phyloP scores from a whole-genome alignment of 1,140 invertebrate genomes.

The Brachionus rotundiformis region DNA sequence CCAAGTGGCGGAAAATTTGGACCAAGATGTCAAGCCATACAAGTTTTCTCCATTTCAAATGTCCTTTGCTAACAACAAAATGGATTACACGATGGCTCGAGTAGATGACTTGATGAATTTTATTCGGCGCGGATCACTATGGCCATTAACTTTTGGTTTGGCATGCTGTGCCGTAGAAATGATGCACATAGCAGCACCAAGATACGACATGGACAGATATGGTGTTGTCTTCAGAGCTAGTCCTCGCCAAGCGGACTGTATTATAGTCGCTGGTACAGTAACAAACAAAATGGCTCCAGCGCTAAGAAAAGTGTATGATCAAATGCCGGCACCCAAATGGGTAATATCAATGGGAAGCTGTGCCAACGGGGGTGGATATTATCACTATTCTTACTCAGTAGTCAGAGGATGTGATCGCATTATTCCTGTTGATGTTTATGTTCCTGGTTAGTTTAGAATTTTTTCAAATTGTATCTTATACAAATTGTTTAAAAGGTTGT shows the following conservation, averaged over 20 bases:
- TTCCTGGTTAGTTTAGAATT: slow-evolving; percentile 79
- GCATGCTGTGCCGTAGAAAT: slow-evolving; percentile 98
- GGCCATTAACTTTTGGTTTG: slow-evolving; percentile 93
- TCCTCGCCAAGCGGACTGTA: slow-evolving; percentile 84
- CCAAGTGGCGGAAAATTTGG: slow-evolving; percentile 6
- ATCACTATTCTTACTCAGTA: slow-evolving; percentile 97
- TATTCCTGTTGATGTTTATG: slow-evolving; percentile 97
- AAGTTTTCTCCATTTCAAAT: slow-evolving; percentile 46
- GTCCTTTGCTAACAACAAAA: slow-evolving; percentile 61
- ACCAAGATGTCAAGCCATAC: slow-evolving; percentile 41
- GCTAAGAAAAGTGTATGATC: slow-evolving; percentile 66
- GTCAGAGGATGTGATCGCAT: slow-evolving; percentile 95
- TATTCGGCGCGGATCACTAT: slow-evolving; percentile 84
- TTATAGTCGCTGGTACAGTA: slow-evolving; percentile 95
- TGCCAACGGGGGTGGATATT: slow-evolving; percentile 97
- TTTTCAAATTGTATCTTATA: too few relatives aligned
- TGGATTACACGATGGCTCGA: slow-evolving; percentile 68
- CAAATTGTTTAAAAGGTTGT: slow-evolving; percentile 68
- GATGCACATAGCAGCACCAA: slow-evolving; percentile 98
- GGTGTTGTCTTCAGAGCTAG: slow-evolving; percentile 94
- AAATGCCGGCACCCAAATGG: slow-evolving; percentile 92
- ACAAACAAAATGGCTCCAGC: slow-evolving; percentile 98
- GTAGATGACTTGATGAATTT: slow-evolving; percentile 92
- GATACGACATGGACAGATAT: slow-evolving; percentile 69
- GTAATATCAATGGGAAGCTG: slow-evolving; percentile 99